Evolutionary conservation across 2,888 invertebrate species (phyloP).

Genomic region (Dolichomitus sp.): DNA sequence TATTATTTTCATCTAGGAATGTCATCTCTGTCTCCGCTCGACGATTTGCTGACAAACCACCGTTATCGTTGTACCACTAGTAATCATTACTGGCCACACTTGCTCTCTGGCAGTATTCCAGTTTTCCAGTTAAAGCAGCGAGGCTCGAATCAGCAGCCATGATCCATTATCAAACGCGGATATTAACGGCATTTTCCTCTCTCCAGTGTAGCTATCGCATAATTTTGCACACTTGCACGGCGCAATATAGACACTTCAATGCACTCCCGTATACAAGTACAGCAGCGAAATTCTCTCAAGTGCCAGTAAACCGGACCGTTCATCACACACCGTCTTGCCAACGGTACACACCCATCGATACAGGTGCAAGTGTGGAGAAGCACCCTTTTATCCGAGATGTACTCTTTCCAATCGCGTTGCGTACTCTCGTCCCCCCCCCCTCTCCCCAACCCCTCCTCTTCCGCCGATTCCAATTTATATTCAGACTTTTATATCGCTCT

Average conservation of each 20-base stretch:
- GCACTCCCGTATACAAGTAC: neutral
- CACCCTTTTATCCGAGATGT: slow-evolving; percentile 21
- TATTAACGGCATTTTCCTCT: slow-evolving; percentile 40
- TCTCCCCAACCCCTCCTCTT: neutral
- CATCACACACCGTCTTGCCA: slow-evolving; percentile 50
- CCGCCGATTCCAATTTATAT: slow-evolving; percentile 60
- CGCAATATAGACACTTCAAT: neutral
- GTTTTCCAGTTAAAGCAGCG: slow-evolving; percentile 10
- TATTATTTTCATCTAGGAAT: neutral
- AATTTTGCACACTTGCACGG: slow-evolving; percentile 5
- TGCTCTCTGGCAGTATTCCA: slow-evolving; percentile 4
- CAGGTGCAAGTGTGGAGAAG: slow-evolving; percentile 14
- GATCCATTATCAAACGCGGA: slow-evolving; percentile 3
- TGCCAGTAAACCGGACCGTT: slow-evolving; percentile 54
- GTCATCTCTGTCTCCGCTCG: neutral
- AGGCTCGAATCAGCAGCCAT: neutral
- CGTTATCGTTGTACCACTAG: slow-evolving; percentile 1
- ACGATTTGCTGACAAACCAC: neutral
- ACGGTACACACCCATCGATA: slow-evolving; percentile 52
- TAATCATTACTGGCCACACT: neutral
- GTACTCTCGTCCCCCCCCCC: neutral
- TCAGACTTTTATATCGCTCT: slow-evolving; percentile 58
- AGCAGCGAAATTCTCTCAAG: neutral
- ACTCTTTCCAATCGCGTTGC: slow-evolving; percentile 44
- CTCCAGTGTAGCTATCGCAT: neutral